Percentiles rank a stretch among this genome's conserved stretches.
These are phyloP conservation scores for Thecophora atra DNA, from an alignment of 2,888 invertebrate species.

Conservation along the genomic window DNA sequence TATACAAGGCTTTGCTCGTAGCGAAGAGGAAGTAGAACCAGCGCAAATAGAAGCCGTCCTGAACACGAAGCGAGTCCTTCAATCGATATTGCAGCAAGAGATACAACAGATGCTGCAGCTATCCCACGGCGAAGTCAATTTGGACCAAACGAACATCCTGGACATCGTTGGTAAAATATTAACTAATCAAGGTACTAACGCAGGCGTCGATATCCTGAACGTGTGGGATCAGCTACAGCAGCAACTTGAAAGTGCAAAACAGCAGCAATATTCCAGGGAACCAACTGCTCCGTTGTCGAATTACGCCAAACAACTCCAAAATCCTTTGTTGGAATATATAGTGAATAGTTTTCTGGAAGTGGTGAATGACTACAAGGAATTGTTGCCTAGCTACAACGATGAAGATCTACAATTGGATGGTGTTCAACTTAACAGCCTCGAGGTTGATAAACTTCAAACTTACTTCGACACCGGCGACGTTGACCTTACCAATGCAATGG, in stretches of 20 bases:
- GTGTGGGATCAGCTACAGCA: background rate
- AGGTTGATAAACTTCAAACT: conserved; percentile 73
- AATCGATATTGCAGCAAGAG: background rate
- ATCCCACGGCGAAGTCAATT: background rate
- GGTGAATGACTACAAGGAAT: background rate
- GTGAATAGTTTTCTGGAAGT: background rate
- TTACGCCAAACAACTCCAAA: conserved; percentile 2
- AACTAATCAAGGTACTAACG: background rate
- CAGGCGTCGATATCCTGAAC: background rate
- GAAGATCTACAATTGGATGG: conserved; percentile 70
- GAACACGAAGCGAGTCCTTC: background rate
- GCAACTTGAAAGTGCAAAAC: background rate
- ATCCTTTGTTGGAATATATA: background rate
- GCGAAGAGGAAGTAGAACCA: background rate
- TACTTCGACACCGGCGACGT: conserved; percentile 73
- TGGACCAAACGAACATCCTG: conserved; percentile 5
- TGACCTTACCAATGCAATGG: conserved; percentile 67
- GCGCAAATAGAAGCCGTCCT: background rate
- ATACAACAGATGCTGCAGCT: background rate
- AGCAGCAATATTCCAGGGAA: background rate
- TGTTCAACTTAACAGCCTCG: conserved; percentile 70
- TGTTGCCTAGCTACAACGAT: conserved; percentile 66
- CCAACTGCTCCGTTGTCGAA: background rate
- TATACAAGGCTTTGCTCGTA: background rate
- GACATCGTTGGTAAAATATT: conserved; percentile 12